Evolutionary conservation across 2,113 vertebrate species (phyloP).

Genomic region (Caloenas nicobarica): DNA sequence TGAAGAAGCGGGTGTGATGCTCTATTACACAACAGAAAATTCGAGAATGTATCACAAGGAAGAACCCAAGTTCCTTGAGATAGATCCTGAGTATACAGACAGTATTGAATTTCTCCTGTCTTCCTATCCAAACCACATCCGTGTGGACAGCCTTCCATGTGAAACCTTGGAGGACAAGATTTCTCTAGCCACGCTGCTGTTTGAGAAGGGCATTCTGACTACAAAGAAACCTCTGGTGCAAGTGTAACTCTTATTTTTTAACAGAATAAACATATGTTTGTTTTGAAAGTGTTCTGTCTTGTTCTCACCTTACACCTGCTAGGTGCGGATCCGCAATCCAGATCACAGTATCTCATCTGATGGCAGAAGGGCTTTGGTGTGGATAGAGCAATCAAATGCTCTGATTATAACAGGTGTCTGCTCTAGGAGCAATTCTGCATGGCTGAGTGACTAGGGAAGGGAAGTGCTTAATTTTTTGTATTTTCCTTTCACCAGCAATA

Average conservation of each 20-base stretch:
- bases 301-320: background rate
- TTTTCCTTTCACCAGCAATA: background rate
- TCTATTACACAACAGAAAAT: slow-evolving; percentile 91
- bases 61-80: slow-evolving; percentile 87
- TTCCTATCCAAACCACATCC: slow-evolving; percentile 87
- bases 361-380: background rate
- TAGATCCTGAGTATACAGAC: slow-evolving; percentile 86
- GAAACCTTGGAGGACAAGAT: slow-evolving; percentile 81
- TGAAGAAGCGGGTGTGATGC: slow-evolving; percentile 81
- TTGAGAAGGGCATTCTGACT: slow-evolving; percentile 80
- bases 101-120: slow-evolving; percentile 89
- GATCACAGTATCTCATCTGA: background rate
- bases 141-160: slow-evolving; percentile 84
- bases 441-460: background rate
- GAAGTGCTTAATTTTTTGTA: background rate
- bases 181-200: slow-evolving; percentile 75
- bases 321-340: background rate
- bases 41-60: slow-evolving; percentile 94
- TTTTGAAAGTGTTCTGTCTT: background rate
- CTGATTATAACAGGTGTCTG: background rate
- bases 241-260: background rate
- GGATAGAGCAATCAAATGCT: background rate
- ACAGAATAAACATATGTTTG: slow-evolving; percentile 28
- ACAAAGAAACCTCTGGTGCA: slow-evolving; percentile 73
- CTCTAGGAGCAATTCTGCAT: background rate